Conservation (phyloP, 2,113 vertebrate species). For the Chaetorhynchus papuensis region DNA sequence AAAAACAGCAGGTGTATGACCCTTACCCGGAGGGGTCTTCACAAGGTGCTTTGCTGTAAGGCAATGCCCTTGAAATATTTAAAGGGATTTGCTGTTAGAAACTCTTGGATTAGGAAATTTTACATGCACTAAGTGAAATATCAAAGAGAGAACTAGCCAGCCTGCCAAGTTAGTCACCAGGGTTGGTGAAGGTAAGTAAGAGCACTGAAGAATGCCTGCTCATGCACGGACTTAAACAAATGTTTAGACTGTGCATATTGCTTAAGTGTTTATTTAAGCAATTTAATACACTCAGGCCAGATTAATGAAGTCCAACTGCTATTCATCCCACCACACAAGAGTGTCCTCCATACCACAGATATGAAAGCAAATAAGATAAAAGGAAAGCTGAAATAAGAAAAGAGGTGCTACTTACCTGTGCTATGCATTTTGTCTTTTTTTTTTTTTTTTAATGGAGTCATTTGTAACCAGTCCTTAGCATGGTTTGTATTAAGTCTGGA, state of each 20-base stretch:
- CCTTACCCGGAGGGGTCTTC: not conserved
- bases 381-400: not conserved
- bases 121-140: not conserved
- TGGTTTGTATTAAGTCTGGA: not conserved
- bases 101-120: not conserved
- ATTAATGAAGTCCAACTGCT: not conserved
- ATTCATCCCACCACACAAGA: not conserved
- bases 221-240: not conserved
- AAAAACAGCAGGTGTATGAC: not conserved
- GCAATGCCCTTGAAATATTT: not conserved
- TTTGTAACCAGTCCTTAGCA: not conserved
- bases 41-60: not conserved
- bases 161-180: not conserved
- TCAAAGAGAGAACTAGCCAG: not conserved
- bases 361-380: constrained; percentile 25
- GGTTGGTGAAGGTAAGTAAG: not conserved
- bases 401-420: not conserved
- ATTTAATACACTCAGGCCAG: not conserved
- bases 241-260: not conserved
- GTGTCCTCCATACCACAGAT: not conserved
- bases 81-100: not conserved
- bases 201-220: not conserved
- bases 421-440: not conserved
- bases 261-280: not conserved
- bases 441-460: not conserved